A percentile compares a stretch with the other conserved stretches of the same genome.
Evolutionary conservation across 2,113 vertebrate species (phyloP).

Genomic region (Menura novaehollandiae): DNA sequence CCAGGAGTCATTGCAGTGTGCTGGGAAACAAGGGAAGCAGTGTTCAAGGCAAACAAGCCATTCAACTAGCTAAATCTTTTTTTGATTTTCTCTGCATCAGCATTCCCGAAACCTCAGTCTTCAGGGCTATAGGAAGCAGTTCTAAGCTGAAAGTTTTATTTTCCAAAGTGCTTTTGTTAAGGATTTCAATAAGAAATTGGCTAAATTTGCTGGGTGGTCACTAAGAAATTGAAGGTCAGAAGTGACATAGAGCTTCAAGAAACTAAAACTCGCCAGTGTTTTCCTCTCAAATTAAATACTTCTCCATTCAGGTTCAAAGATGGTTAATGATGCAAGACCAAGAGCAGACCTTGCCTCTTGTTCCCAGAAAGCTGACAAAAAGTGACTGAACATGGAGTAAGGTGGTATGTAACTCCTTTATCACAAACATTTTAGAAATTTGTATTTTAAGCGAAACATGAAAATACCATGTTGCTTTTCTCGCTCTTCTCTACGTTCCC

Average conservation of each 20-base stretch:
- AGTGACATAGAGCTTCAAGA: not conserved
- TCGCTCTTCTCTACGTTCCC: constrained; percentile 88
- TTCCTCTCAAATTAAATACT: not conserved
- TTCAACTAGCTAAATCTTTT: not conserved
- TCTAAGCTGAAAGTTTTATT: not conserved
- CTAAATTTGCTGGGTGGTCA: not conserved
- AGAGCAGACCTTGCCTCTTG: not conserved
- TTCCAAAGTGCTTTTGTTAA: not conserved
- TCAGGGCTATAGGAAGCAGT: not conserved
- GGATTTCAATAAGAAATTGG: not conserved
- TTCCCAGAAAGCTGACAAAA: not conserved
- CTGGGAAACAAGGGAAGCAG: not conserved
- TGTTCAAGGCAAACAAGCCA: not conserved
- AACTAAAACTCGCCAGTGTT: not conserved
- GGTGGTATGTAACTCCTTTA: not conserved
- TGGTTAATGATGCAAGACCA: not conserved
- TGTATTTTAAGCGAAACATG: not conserved
- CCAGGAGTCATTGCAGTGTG: not conserved
- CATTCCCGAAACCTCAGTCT: not conserved
- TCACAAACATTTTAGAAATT: not conserved
- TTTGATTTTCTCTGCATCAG: not conserved
- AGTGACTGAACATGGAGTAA: not conserved
- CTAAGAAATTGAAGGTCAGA: not conserved
- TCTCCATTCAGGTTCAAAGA: not conserved
- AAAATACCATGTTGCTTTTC: constrained; percentile 86